Conservation (phyloP, 2,888 invertebrate genomes). For the Perizoma affinitatum region DNA sequence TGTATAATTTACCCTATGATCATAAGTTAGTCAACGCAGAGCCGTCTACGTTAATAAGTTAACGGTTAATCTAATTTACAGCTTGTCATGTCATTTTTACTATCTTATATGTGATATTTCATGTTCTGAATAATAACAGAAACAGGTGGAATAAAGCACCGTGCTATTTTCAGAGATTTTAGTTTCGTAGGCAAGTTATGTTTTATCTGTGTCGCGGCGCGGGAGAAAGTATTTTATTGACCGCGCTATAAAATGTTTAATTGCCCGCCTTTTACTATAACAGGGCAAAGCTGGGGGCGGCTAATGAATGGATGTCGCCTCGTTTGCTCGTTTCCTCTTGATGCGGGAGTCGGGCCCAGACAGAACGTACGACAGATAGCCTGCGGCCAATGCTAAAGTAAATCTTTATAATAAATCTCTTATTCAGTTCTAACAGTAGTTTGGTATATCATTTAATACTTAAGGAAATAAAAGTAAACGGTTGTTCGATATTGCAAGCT, state of each 20-base stretch:
- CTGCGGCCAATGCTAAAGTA: too few species aligned
- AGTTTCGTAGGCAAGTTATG: neutral
- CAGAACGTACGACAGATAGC: too few species aligned
- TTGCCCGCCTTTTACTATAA: neutral
- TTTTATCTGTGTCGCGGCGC: neutral
- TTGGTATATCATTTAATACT: too few species aligned
- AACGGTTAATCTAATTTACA: neutral
- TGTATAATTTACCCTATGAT: neutral
- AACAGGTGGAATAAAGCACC: conserved; percentile 14
- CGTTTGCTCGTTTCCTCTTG: neutral
- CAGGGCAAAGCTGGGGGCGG: neutral
- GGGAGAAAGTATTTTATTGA: conserved; percentile 7
- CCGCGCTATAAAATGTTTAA: conserved; percentile 11
- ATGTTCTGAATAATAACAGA: conserved; percentile 4
- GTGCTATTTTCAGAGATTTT: neutral
- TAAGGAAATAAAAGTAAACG: too few species aligned
- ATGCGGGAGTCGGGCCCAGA: too few species aligned
- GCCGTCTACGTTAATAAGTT: neutral
- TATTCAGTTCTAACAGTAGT: too few species aligned
- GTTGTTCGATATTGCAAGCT: too few species aligned
- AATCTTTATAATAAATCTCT: too few species aligned
- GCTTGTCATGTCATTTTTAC: neutral
- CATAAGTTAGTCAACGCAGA: neutral
- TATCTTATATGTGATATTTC: neutral
- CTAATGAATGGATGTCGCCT: neutral